Evolutionary conservation across 2,797 vertebrate genomes (phyloP).

Genomic region (Myotis myotis): DNA sequence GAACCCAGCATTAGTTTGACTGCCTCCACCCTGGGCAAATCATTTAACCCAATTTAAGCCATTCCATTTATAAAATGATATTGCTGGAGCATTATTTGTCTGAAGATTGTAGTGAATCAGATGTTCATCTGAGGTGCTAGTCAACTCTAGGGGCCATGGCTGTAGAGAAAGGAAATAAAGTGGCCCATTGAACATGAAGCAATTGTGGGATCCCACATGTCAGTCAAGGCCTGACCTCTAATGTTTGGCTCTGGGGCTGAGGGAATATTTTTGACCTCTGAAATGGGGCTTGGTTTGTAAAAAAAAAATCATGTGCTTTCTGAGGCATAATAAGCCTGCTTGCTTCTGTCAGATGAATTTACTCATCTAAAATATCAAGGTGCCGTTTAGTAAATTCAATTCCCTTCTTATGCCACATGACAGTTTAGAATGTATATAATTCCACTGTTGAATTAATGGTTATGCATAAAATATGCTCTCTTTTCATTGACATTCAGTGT

Average conservation of each 20-base stretch:
- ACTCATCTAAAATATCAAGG: not conserved
- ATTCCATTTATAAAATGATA: not conserved
- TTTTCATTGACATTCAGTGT: not conserved
- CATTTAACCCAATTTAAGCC: not conserved
- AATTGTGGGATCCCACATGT: not conserved
- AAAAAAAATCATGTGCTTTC: not conserved
- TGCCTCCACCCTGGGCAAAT: not conserved
- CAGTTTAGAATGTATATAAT: not conserved
- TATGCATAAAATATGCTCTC: not conserved
- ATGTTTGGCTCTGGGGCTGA: not conserved
- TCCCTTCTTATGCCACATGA: not conserved
- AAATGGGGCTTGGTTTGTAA: not conserved
- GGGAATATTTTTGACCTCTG: not conserved
- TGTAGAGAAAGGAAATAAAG: not conserved
- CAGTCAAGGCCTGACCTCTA: not conserved
- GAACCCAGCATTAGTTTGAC: not conserved
- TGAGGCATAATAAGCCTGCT: not conserved
- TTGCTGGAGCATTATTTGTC: not conserved
- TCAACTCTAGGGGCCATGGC: too few species aligned
- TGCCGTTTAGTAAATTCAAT: slow-evolving; percentile 11
- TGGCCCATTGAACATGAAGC: not conserved
- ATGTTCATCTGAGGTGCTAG: not conserved
- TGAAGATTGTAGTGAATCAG: not conserved
- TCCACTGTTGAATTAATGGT: not conserved
- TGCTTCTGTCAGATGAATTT: slow-evolving; percentile 22